phyloP scores from a whole-genome alignment of 2,797 vertebrate species.

The Chaetodon trifasciatus region DNA sequence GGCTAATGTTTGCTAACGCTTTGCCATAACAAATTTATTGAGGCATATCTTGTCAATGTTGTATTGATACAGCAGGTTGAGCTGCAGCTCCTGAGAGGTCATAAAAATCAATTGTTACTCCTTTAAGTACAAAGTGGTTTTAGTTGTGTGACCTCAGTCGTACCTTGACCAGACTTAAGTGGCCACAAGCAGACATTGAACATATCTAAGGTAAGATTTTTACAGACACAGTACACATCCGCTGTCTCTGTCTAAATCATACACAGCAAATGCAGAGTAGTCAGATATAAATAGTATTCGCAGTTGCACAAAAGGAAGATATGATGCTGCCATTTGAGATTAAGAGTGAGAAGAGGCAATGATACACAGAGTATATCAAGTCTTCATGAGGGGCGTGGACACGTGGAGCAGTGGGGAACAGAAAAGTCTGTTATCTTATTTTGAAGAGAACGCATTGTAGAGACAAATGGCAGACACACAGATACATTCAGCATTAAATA shows the following conservation, averaged over 20 bases:
- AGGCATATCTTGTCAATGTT: too few relatives aligned
- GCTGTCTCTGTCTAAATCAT: background rate
- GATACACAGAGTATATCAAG: background rate
- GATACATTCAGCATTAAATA: slow-evolving; percentile 9
- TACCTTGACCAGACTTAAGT: background rate
- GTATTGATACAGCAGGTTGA: background rate
- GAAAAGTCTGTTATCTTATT: background rate
- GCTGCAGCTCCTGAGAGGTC: background rate
- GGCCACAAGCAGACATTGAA: background rate
- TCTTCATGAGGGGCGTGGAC: background rate
- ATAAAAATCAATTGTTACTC: background rate
- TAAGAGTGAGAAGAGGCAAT: background rate
- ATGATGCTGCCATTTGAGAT: background rate
- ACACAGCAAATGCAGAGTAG: background rate
- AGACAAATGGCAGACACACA: background rate
- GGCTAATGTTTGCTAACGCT: too few relatives aligned
- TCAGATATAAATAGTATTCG: background rate
- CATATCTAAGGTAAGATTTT: background rate
- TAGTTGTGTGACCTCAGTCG: background rate
- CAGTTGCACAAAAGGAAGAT: background rate
- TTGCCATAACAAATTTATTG: too few relatives aligned
- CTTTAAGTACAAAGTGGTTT: background rate
- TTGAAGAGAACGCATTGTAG: background rate
- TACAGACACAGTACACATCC: background rate
- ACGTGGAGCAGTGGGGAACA: background rate